Evolutionary conservation across 2,888 invertebrate genomes (phyloP).

Genomic region (Gastrophysa polygoni): DNA sequence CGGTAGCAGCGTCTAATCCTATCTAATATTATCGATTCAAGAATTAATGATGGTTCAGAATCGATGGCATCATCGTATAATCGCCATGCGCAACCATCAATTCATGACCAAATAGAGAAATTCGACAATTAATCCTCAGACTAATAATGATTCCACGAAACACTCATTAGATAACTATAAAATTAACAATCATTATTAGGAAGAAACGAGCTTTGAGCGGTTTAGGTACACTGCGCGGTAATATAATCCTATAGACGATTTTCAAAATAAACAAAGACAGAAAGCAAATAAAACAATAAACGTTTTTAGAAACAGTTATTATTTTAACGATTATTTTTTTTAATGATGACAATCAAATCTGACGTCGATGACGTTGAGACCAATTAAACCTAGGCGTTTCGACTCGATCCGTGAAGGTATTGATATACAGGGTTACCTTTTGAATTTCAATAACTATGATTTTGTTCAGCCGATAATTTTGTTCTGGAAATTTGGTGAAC

Average conservation of each 20-base stretch:
- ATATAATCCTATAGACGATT: neutral
- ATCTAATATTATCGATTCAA: neutral
- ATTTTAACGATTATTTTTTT: conserved; percentile 15
- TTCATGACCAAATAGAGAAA: neutral
- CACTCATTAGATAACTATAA: conserved; percentile 12
- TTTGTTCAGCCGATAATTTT: too few relatives aligned
- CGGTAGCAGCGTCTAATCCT: neutral
- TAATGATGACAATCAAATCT: neutral
- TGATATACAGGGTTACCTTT: neutral
- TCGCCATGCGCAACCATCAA: neutral
- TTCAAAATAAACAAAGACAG: conserved; percentile 14
- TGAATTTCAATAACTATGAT: too few relatives aligned
- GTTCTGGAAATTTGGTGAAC: too few relatives aligned
- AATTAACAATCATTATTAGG: conserved; percentile 5
- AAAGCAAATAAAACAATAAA: conserved; percentile 10
- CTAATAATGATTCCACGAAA: neutral
- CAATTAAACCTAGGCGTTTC: conserved; percentile 9
- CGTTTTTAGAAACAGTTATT: neutral
- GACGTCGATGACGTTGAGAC: neutral
- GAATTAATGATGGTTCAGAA: neutral
- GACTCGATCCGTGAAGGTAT: neutral
- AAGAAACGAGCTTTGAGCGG: neutral
- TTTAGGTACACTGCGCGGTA: neutral
- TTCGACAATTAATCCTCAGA: neutral
- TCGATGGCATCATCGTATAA: neutral